These are phyloP conservation scores for Iselma pallidipennis DNA, from an alignment of 2,888 invertebrate genomes.

Conservation along the genomic window DNA sequence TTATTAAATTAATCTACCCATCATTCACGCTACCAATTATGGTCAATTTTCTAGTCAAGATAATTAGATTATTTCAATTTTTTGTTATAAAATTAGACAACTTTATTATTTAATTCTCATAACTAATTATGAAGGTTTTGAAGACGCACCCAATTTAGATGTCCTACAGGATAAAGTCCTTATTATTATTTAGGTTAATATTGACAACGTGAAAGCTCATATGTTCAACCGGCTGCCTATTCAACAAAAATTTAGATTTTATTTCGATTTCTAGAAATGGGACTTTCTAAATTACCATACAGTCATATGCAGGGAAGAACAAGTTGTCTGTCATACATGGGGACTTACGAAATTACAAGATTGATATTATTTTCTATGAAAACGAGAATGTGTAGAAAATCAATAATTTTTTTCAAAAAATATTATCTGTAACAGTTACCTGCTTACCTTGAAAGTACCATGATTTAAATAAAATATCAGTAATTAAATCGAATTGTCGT, in stretches of 20 bases:
- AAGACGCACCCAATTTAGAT: slow-evolving; percentile 8
- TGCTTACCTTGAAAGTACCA: slow-evolving; percentile 38
- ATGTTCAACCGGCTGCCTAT: slow-evolving; percentile 18
- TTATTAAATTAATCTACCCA: background rate
- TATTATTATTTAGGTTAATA: background rate
- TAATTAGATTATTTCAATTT: background rate
- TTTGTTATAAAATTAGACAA: slow-evolving; percentile 6
- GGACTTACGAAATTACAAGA: background rate
- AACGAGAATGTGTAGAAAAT: too few species aligned
- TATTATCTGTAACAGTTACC: slow-evolving; percentile 2
- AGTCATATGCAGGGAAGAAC: background rate
- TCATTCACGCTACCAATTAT: slow-evolving; percentile 17
- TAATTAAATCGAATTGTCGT: slow-evolving; percentile 27
- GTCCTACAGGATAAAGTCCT: background rate
- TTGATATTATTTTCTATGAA: too few species aligned
- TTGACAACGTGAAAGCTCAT: slow-evolving; percentile 24
- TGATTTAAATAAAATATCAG: slow-evolving; percentile 23
- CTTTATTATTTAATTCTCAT: slow-evolving; percentile 8
- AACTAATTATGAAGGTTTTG: slow-evolving; percentile 10
- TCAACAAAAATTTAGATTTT: background rate
- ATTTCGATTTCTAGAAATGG: background rate
- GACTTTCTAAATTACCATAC: slow-evolving; percentile 18
- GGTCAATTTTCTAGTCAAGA: background rate
- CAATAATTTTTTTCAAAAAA: background rate
- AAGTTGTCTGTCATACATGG: background rate